phyloP scores from a whole-genome alignment of 2,888 invertebrate species.

The Lithosia quadra region DNA sequence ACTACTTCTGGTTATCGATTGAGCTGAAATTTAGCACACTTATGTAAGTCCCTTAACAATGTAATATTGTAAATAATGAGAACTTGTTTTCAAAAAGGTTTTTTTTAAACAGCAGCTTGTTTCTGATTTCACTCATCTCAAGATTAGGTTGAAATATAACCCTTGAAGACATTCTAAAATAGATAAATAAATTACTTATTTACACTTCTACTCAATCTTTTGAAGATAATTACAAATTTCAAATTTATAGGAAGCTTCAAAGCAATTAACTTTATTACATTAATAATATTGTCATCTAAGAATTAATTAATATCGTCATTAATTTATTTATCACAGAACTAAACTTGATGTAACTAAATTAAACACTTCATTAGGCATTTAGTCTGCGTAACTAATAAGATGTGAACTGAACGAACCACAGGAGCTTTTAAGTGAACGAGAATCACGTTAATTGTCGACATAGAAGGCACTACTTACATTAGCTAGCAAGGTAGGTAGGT shows the following conservation, averaged over 20 bases:
- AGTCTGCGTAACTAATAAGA: background rate
- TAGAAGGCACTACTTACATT: too few species aligned
- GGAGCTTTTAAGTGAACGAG: background rate
- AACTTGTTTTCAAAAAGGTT: too few species aligned
- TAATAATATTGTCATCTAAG: background rate
- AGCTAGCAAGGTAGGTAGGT: too few species aligned
- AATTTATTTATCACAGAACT: background rate
- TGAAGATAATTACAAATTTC: background rate
- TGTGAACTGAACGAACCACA: background rate
- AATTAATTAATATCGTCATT: background rate
- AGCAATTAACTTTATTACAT: background rate
- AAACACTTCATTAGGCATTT: constrained; percentile 1
- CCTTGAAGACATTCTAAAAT: too few species aligned
- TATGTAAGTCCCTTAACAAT: too few species aligned
- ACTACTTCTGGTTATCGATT: too few species aligned
- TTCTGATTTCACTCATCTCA: background rate
- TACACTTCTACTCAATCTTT: background rate
- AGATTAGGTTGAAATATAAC: background rate
- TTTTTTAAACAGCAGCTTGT: too few species aligned
- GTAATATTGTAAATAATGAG: too few species aligned
- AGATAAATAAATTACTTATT: background rate
- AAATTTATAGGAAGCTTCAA: background rate
- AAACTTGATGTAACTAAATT: background rate
- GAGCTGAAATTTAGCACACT: too few species aligned
- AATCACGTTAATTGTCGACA: too few species aligned